Base-by-base conservation (phyloP, 1,140 invertebrate species). In the Acromyrmex heyeri region DNA sequence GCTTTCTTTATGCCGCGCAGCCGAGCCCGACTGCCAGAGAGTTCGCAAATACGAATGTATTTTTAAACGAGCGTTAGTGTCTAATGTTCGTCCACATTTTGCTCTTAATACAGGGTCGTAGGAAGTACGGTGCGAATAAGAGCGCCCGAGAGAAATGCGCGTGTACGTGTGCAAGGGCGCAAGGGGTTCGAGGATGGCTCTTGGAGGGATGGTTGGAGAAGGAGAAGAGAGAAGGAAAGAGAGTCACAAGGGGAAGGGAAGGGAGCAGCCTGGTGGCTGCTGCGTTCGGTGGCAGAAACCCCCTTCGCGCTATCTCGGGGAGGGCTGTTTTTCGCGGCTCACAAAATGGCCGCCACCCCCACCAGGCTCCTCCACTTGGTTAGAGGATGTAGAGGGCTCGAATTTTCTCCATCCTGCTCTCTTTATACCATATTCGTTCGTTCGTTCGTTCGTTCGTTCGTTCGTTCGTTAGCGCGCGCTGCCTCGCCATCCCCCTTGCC, bases 341-440 rank as follows among this genome's bases (percentile, higher is more conserved):
- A 91, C 95, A 95, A 95, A 95, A 95, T 95, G 95, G 95, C 95
- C 94, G 94, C 94, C 94, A 89, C 91, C 93, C 94, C 94, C 93
- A 94, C 94, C 91, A 73, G n/a, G 50, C 30, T 21, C 34, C 77
- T 50, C 64, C 76, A 83, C 79, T 83, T 83, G 86, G 90, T 86
- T 81, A 87, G 88, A 88, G 86, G 70, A 88, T 88, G 85, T 88
- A 91, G 86, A 88, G 86, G 75, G 92, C 91, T 92, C 93, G 93
- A 94, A 95, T 95, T 95, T 95, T 95, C 94, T 95, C 94, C 92
- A 88, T 94, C 93, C 92, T 91, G 91, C 92, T 95, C 94, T 94
- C 95, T 95, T 95, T 95, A 94, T 93, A 93, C 92, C 93, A 92
- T 91, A 91, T 94, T 94, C 93, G 93, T 94, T 93, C 91, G 92